Evolutionary conservation across 2,797 vertebrate species (phyloP), one percentile per base, ranked within the genome.

Genomic region (Pseudochromis fuscus): DNA sequence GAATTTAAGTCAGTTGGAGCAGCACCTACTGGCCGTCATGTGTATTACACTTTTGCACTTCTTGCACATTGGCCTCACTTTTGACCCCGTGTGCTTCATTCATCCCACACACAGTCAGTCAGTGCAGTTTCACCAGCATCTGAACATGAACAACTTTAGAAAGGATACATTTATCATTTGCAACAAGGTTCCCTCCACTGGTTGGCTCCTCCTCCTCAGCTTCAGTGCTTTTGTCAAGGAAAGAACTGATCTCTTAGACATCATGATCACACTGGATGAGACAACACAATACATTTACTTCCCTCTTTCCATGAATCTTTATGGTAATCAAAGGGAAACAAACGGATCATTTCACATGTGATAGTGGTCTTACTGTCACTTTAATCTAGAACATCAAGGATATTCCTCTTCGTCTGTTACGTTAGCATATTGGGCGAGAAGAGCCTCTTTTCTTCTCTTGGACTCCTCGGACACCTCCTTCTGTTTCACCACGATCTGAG

Each of bases 351-450:
- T 51, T 28, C 12, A 7, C 8, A 16, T 13, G 11, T 10, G 24
- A 31, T 5, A 4, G 21, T 2, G 42, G 11, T 19, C 18, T 15
- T 3, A 21, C 21, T 11, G 6, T 19, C 15, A 7, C 8, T 16
- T 38, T 5, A 11, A 1, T 27, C 48, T 18, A 25, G 8, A 50
- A 48, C 61, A 38, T 48, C 81, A 97, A 99, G 97, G 98, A 99
- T 99, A 99, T 99, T 97, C 96, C 60, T 98, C 97, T 3, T 96
- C 97, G 0, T 98, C 98, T 0, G 97, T 96, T 50, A 99, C 73
- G 0, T 97, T 95, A n/a, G 96, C 97, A 2, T 99, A 99, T 72
- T 99, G 98, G 16, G 97, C 96, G 33, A 99, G 94, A 5, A 99
- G 90, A 0, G 96, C 96, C 9, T 97, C 96, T 82, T 98, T 99